phyloP scores from a whole-genome alignment of 2,797 vertebrate species.

The Anguilla megastoma region DNA sequence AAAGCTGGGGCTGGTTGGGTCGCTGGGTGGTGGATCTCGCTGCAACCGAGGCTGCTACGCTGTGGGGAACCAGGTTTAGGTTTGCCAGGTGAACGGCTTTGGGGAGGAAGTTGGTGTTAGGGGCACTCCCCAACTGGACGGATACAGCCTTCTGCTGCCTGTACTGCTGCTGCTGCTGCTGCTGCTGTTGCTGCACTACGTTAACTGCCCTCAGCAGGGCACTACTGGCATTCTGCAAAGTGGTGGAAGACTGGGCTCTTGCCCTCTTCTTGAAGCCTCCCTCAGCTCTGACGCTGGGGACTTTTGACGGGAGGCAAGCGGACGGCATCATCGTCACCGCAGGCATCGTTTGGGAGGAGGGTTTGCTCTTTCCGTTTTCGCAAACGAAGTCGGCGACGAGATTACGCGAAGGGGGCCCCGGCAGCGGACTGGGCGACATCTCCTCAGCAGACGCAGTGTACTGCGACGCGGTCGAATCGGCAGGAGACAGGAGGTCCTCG shows the following conservation, averaged over 20 bases:
- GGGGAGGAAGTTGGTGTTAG: conserved; percentile 80
- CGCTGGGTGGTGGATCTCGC: conserved; percentile 77
- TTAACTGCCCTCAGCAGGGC: conserved; percentile 60
- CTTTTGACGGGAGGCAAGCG: conserved; percentile 50
- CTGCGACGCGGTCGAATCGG: conserved; percentile 80
- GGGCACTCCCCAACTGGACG: conserved; percentile 43
- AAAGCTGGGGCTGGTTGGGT: conserved; percentile 70
- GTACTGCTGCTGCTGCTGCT: conserved; percentile 61
- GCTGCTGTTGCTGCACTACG: conserved; percentile 57
- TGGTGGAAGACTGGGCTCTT: conserved; percentile 49
- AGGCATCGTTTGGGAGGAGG: conserved; percentile 47
- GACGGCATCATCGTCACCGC: conserved; percentile 42
- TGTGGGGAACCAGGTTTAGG: conserved; percentile 94
- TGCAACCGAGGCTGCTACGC: conserved; percentile 86
- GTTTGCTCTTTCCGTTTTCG: conserved; percentile 62
- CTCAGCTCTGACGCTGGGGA: conserved; percentile 60
- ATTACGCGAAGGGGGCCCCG: conserved; percentile 59
- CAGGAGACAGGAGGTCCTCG: conserved; percentile 84
- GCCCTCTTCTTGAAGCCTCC: conserved; percentile 49
- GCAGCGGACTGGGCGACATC: conserved; percentile 62
- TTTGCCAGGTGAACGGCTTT: conserved; percentile 97
- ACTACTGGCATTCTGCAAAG: conserved; percentile 55
- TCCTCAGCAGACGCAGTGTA: conserved; percentile 71
- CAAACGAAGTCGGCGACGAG: conserved; percentile 51
- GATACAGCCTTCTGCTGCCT: conserved; percentile 58